A percentile compares a stretch with the other conserved stretches of the same genome.
These are phyloP conservation scores for Anguilla anguilla DNA, from an alignment of 2,797 vertebrate genomes.

Conservation along the genomic window DNA sequence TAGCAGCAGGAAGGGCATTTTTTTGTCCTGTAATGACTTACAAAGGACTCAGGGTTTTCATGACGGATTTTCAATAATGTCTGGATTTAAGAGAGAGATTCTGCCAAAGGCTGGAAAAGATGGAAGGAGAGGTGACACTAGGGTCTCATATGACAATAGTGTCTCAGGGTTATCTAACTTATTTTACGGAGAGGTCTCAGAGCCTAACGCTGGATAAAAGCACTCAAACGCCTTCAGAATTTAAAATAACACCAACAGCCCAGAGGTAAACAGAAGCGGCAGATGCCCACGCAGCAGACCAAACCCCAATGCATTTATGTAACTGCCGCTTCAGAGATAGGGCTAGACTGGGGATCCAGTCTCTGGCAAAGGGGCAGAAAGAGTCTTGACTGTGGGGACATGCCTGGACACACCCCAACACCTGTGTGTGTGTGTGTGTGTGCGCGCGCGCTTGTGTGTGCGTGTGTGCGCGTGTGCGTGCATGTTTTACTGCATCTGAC, in stretches of 20 bases:
- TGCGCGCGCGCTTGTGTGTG: neutral
- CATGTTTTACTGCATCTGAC: neutral
- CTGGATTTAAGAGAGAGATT: neutral
- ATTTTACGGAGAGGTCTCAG: neutral
- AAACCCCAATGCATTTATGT: conserved; percentile 38
- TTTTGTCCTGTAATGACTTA: conserved; percentile 4
- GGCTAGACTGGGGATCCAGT: conserved; percentile 8
- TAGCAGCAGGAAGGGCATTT: neutral
- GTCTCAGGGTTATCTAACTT: neutral
- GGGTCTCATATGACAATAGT: conserved; percentile 16
- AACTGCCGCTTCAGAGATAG: conserved; percentile 26
- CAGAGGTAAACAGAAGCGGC: conserved; percentile 30
- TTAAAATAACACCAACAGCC: conserved; percentile 36
- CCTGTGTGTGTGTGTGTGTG: neutral
- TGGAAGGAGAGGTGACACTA: neutral
- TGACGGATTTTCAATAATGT: neutral
- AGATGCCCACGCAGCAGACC: conserved; percentile 34
- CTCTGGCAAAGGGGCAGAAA: neutral
- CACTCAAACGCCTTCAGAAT: conserved; percentile 26
- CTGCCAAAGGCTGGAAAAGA: conserved; percentile 19
- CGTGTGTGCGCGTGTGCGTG: neutral
- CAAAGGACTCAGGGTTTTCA: neutral
- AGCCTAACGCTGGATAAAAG: neutral
- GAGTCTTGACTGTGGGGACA: neutral
- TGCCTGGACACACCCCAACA: neutral